Evolutionary conservation across 2,113 vertebrate genomes (phyloP), one percentile per base, ranked within the genome.

Genomic region (Haliaeetus leucogaster): DNA sequence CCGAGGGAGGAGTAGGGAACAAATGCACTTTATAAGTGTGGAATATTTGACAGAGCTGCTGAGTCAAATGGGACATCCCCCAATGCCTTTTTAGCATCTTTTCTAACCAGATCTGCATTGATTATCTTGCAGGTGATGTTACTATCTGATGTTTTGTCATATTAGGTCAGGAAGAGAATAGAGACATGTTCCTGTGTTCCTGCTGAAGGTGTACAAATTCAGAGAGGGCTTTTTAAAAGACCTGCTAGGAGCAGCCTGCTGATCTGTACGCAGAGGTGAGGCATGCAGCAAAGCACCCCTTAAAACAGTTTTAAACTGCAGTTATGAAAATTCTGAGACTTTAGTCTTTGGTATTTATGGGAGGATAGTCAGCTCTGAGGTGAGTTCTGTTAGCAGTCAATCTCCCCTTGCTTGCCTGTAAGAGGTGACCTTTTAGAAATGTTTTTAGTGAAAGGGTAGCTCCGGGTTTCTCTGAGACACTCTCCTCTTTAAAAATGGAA

Each of bases 351-450:
- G 19, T 32, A 18, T 74, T 74, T 91, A 23, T 25, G 26, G 36
- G 52, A 36, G 84, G 56, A 43, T 56, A 25, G 23, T 56, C 52
- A 27, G 56, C 52, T 91, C 32, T 0, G 3, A 36, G 77, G 47
- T 30, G 61, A 45, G 25, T 77, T 86, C 63, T 70, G 38, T 38
- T 63, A 74, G 16, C 36, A 50, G 11, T 52, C 26, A 14, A 0
- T 86, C 52, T 87, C 36, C 5, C 58, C 48, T 47, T 61, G 61
- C 38, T 63, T 87, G 45, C n/a, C 55, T 79, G 8, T 56, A 29
- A 82, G 89, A 77, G 45, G 19, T 88, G 90, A 90, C 65, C 78
- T 92, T 93, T 82, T 36, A 77, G 82, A 82, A 79, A 19, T 59
- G 45, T 20, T 94, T 81, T 40, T 43, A 58, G 36, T 26, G 59